These are phyloP conservation scores for Periphyllus acericola DNA, from an alignment of 2,888 invertebrate genomes.

Conservation along the genomic window DNA sequence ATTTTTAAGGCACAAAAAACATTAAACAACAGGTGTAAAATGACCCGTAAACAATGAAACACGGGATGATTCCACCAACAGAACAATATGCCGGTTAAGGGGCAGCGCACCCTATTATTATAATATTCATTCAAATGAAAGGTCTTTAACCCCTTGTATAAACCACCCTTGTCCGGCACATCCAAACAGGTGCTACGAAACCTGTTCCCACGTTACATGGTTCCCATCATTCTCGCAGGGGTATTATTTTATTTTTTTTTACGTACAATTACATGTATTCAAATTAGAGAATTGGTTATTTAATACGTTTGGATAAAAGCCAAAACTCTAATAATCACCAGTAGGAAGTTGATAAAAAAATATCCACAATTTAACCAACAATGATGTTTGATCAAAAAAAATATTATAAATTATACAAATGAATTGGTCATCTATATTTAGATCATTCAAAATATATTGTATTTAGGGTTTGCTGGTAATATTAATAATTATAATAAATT, in stretches of 20 bases:
- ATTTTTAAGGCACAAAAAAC: slow-evolving; percentile 40
- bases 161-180: slow-evolving; percentile 60
- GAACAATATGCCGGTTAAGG: slow-evolving; percentile 60
- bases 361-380: slow-evolving; percentile 5
- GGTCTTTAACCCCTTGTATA: slow-evolving; percentile 56
- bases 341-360: slow-evolving; percentile 24
- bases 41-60: slow-evolving; percentile 59
- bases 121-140: slow-evolving; percentile 27
- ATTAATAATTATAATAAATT: neutral
- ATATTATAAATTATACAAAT: too few species aligned
- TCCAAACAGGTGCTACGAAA: slow-evolving; percentile 52
- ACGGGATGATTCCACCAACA: slow-evolving; percentile 48
- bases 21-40: slow-evolving; percentile 60
- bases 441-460: too few species aligned
- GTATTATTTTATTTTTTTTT: slow-evolving; percentile 46
- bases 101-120: slow-evolving; percentile 50
- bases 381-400: neutral
- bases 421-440: neutral
- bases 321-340: slow-evolving; percentile 54
- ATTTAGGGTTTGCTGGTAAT: neutral
- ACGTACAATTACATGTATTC: slow-evolving; percentile 28
- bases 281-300: slow-evolving; percentile 55
- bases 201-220: slow-evolving; percentile 60
- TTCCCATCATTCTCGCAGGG: slow-evolving; percentile 52
- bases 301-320: slow-evolving; percentile 56